Conservation (phyloP, 2,113 vertebrate genomes). For the Murina feae region DNA sequence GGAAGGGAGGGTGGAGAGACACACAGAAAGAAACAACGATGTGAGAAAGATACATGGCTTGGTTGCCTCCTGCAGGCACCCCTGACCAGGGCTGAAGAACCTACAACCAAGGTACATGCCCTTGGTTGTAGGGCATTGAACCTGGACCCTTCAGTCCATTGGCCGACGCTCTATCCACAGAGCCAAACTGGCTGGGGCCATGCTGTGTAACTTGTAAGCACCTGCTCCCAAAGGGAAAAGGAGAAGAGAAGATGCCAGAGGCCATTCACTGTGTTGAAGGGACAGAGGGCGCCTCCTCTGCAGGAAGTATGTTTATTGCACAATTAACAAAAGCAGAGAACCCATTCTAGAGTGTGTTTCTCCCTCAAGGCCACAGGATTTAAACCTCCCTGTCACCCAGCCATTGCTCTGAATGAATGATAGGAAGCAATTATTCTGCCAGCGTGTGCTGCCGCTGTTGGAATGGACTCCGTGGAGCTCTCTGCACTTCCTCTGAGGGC, state of each 20-base stretch:
- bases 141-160: too few species aligned
- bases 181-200: not conserved
- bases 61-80: too few species aligned
- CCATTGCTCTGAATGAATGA: constrained; percentile 10
- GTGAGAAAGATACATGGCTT: too few species aligned
- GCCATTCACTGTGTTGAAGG: not conserved
- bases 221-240: not conserved
- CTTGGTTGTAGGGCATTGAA: too few species aligned
- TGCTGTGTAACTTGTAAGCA: not conserved
- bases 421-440: not conserved
- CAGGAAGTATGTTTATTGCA: constrained; percentile 6
- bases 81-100: too few species aligned
- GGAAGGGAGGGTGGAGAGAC: too few species aligned
- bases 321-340: constrained; percentile 3
- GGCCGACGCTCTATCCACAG: too few species aligned
- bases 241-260: not conserved
- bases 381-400: not conserved
- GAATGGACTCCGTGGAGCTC: not conserved
- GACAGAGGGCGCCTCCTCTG: not conserved
- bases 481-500: not conserved
- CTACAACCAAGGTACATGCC: too few species aligned
- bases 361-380: not conserved
- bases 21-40: too few species aligned
- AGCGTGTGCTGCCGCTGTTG: not conserved
- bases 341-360: not conserved